Percentiles rank a stretch among this genome's conserved stretches.
Evolutionary conservation across 1,140 invertebrate genomes (phyloP).

Genomic region (Copidosoma floridanum): DNA sequence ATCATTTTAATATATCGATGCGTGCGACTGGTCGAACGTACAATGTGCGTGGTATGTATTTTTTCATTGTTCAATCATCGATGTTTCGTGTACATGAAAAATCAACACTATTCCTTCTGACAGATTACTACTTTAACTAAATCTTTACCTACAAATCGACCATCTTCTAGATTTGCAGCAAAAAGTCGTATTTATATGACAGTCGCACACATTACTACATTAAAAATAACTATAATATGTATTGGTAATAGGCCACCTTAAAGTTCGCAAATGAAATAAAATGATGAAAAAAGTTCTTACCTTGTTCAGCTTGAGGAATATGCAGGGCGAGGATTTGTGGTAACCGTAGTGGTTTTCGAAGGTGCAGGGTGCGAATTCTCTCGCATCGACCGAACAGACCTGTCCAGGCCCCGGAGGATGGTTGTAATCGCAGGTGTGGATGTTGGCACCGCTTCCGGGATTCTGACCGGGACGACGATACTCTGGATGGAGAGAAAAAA

Average conservation of each 20-base stretch:
- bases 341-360: constrained; percentile 75
- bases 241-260: too few relatives aligned
- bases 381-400: constrained; percentile 64
- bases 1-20: too few relatives aligned
- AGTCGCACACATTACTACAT: too few relatives aligned
- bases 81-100: not conserved
- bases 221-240: too few relatives aligned
- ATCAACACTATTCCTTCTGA: too few relatives aligned
- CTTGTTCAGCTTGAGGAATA: constrained; percentile 83
- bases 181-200: too few relatives aligned
- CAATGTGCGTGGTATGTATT: too few relatives aligned
- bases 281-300: constrained; percentile 48
- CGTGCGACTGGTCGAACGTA: too few relatives aligned
- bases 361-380: constrained; percentile 68
- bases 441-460: constrained; percentile 59
- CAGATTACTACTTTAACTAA: not conserved
- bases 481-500: too few relatives aligned
- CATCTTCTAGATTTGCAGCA: not conserved
- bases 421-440: constrained; percentile 61
- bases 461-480: constrained; percentile 61
- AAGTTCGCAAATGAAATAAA: too few relatives aligned
- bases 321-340: constrained; percentile 73
- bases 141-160: not conserved
- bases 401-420: constrained; percentile 54
- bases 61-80: too few relatives aligned